A percentile compares a stretch with the other conserved stretches of the same genome.
Conservation (phyloP, 2,113 vertebrate genomes). For the Elanoides forficatus region DNA sequence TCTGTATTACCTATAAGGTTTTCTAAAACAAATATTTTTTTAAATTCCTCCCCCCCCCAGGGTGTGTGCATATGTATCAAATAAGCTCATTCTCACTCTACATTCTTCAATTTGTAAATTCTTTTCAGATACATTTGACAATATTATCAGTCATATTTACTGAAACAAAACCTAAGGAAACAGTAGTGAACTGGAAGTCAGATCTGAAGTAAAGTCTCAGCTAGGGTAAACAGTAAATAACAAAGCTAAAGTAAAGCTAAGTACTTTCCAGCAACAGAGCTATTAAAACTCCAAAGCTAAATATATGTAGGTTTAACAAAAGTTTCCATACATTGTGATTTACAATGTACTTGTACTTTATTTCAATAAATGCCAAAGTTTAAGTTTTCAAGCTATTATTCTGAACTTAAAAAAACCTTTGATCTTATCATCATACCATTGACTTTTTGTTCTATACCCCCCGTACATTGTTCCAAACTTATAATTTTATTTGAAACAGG, state of each 20-base stretch:
- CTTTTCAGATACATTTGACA: background rate
- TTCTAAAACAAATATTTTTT: background rate
- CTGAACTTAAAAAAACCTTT: background rate
- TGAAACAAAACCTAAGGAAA: background rate
- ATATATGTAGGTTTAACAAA: background rate
- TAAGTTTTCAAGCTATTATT: background rate
- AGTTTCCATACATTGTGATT: background rate
- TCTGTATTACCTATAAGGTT: background rate
- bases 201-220: background rate
- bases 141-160: background rate
- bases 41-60: rapidly evolving
- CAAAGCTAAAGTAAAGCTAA: background rate
- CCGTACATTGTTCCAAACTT: background rate
- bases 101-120: background rate
- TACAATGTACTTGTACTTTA: background rate
- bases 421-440: background rate
- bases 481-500: background rate
- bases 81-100: background rate
- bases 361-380: background rate
- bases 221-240: background rate
- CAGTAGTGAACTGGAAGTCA: background rate
- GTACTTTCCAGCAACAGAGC: background rate
- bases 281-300: background rate
- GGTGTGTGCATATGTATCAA: background rate
- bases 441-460: background rate